Conservation (phyloP, 2,113 vertebrate species). For the Phyllopteryx taeniolatus region DNA sequence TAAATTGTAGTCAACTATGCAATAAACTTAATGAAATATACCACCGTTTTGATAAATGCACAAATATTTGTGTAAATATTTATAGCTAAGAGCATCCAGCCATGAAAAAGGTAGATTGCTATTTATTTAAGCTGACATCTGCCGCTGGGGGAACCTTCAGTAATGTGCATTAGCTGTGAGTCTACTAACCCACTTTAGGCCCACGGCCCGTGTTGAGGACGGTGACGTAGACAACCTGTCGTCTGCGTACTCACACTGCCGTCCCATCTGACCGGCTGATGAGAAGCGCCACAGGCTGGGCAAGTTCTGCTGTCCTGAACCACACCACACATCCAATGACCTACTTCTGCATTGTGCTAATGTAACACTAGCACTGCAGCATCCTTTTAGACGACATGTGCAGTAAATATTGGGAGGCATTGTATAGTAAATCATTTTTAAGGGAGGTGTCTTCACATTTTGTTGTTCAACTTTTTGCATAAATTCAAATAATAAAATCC, state of each 20-base stretch:
- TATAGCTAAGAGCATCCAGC: conserved; percentile 8
- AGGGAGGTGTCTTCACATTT: not conserved
- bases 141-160: conserved; percentile 13
- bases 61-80: conserved; percentile 17
- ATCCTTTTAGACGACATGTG: conserved; percentile 24
- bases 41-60: conserved; percentile 1
- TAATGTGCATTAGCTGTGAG: conserved; percentile 14
- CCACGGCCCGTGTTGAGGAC: conserved; percentile 3
- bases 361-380: conserved; percentile 19
- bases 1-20: not conserved
- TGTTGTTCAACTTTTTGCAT: not conserved
- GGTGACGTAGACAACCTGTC: conserved; percentile 23
- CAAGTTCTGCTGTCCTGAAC: conserved; percentile 42
- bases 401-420: conserved; percentile 4
- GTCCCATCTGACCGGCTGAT: conserved; percentile 38
- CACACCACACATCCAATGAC: conserved; percentile 49
- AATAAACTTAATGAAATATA: not conserved
- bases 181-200: conserved; percentile 9
- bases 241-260: conserved; percentile 29
- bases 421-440: not conserved
- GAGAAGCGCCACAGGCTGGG: conserved; percentile 42
- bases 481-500: not conserved
- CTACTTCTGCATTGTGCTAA: conserved; percentile 53
- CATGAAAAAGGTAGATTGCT: conserved; percentile 12
- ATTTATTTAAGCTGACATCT: conserved; percentile 24